Evolutionary conservation across 92 coral and sea anemone species (phyloP).

Genomic region (Phymanthus crucifer): DNA sequence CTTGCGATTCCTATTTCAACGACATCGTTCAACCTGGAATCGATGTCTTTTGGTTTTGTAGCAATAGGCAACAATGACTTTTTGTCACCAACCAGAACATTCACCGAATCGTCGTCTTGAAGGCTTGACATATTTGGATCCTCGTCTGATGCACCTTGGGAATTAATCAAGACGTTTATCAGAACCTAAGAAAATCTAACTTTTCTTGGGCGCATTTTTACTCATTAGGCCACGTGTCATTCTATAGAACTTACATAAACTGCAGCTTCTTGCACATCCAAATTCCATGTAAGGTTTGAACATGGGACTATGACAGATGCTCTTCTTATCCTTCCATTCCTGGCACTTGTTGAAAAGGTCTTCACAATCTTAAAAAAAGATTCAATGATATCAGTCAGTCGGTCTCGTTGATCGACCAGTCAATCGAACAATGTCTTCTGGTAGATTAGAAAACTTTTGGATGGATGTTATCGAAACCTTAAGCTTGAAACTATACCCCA

Average conservation of each 20-base stretch:
- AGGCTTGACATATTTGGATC: no score
- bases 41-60: conserved; percentile 1
- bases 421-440: no score
- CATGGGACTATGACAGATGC: conserved; percentile 48
- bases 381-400: neutral
- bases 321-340: conserved; percentile 58
- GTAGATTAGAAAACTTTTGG: no score
- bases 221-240: neutral
- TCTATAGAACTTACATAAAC: conserved; percentile 65
- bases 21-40: neutral
- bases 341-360: conserved; percentile 64
- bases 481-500: no score
- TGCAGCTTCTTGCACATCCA: conserved; percentile 75
- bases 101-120: neutral
- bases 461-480: no score
- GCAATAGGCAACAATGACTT: neutral
- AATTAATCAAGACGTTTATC: no score
- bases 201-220: neutral
- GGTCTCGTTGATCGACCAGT: no score
- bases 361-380: conserved; percentile 45
- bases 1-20: conserved; percentile 36
- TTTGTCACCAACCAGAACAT: neutral
- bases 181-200: neutral
- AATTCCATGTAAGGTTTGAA: conserved; percentile 55
- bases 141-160: no score